Conservation (phyloP, 2,888 invertebrate species). For the Hoplodrina ambigua region DNA sequence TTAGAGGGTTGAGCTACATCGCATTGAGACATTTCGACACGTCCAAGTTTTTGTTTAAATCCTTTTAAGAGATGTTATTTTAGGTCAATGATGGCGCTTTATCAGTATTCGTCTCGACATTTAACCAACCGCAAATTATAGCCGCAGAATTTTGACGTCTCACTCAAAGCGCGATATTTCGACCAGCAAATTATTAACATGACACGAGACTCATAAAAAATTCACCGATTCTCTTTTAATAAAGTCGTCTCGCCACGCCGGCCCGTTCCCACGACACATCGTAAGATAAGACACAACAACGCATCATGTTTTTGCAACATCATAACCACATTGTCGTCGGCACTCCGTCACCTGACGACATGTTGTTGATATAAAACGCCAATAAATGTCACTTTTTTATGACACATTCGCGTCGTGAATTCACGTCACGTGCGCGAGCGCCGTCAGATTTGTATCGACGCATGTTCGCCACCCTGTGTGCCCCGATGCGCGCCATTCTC, state of each 20-base stretch:
- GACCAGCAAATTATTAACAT: constrained; percentile 51
- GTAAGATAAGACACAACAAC: constrained; percentile 78
- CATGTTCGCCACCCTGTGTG: constrained; percentile 82
- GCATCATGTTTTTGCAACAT: constrained; percentile 85
- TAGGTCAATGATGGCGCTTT: constrained; percentile 75
- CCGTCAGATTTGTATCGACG: constrained; percentile 85
- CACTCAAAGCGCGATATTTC: constrained; percentile 52
- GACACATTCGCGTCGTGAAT: constrained; percentile 81
- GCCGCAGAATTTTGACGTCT: constrained; percentile 58
- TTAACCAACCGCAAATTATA: constrained; percentile 65
- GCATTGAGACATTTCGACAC: constrained; percentile 87
- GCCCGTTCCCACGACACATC: constrained; percentile 81
- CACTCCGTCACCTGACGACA: constrained; percentile 83
- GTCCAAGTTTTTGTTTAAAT: constrained; percentile 79
- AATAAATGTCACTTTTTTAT: constrained; percentile 91
- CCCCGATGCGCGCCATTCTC: constrained; percentile 79
- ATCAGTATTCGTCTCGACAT: constrained; percentile 66
- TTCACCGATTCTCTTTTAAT: constrained; percentile 68
- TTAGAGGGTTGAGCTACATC: constrained; percentile 83
- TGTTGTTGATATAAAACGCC: constrained; percentile 89
- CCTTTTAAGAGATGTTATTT: constrained; percentile 79
- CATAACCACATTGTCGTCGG: constrained; percentile 82
- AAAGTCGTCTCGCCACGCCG: constrained; percentile 73
- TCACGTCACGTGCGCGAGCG: constrained; percentile 87
- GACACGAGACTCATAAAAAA: constrained; percentile 58